phyloP scores from a whole-genome alignment of 35 echinoderm and acorn worm species.

The Amphiura filiformis region DNA sequence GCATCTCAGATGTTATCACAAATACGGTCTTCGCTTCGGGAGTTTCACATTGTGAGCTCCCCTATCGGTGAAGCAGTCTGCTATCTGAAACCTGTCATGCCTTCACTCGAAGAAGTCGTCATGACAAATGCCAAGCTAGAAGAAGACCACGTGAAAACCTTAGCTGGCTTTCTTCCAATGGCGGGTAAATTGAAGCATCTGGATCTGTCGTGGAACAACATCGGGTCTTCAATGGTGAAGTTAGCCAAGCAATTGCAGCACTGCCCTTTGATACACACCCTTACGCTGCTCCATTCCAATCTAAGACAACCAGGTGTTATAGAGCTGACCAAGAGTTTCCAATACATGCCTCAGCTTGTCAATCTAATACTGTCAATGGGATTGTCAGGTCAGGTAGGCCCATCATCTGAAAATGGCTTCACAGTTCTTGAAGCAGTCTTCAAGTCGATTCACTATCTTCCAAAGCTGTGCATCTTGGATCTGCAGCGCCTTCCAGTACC shows the following conservation, averaged over 20 bases:
- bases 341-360: not conserved
- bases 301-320: not conserved
- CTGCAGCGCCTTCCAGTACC: not conserved
- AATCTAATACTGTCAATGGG: not conserved
- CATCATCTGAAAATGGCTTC: not conserved
- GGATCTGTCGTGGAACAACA: not conserved
- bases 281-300: not conserved
- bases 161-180: not conserved
- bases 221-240: not conserved
- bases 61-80: not conserved
- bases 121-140: not conserved
- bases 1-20: not conserved
- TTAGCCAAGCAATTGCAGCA: not conserved
- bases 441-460: not conserved
- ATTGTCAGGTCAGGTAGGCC: not conserved
- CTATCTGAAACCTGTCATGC: not conserved
- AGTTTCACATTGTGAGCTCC: not conserved
- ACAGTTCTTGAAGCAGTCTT: not conserved
- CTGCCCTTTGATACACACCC: not conserved
- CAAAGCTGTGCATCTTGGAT: not conserved
- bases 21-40: not conserved
- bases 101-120: not conserved
- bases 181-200: not conserved
- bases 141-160: not conserved
- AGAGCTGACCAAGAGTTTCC: not conserved